Conservation (phyloP, 2,797 vertebrate genomes). For the Phataginus tricuspis region DNA sequence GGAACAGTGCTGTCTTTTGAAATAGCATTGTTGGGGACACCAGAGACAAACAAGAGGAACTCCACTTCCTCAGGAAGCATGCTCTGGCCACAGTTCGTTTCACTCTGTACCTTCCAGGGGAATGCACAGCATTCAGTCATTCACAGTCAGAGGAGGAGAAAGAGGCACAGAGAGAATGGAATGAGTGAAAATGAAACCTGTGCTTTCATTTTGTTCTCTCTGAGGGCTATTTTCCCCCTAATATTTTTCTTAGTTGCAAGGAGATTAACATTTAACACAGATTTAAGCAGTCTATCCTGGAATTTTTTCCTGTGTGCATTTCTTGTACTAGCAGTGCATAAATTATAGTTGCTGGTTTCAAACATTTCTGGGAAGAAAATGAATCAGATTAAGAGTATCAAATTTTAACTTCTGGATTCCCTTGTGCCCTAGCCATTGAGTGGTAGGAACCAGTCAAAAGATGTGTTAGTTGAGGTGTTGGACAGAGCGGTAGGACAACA, state of each 20-base stretch:
- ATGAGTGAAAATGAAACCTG: not conserved
- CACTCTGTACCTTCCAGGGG: slow-evolving; percentile 87
- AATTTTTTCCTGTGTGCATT: not conserved
- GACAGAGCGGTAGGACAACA: not conserved
- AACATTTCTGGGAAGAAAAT: slow-evolving; percentile 56
- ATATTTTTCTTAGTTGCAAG: slow-evolving; percentile 1
- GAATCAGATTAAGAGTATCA: slow-evolving; percentile 59
- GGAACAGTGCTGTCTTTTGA: slow-evolving; percentile 32
- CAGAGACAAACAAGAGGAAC: slow-evolving; percentile 52
- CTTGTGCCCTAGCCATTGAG: slow-evolving; percentile 46
- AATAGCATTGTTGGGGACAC: slow-evolving; percentile 52
- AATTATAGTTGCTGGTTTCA: slow-evolving; percentile 43
- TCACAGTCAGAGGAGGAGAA: not conserved
- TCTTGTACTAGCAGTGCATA: not conserved
- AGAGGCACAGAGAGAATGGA: not conserved
- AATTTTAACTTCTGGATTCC: slow-evolving; percentile 67
- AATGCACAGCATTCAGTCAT: not conserved
- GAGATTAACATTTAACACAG: not conserved
- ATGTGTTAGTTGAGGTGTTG: slow-evolving; percentile 16
- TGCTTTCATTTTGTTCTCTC: slow-evolving; percentile 13
- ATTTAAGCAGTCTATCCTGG: slow-evolving; percentile 27
- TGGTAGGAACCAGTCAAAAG: slow-evolving; percentile 11
- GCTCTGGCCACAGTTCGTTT: slow-evolving; percentile 71
- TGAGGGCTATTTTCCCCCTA: not conserved
- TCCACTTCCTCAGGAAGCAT: slow-evolving; percentile 72